Evolutionary conservation across 2,888 invertebrate genomes (phyloP), one percentile per base, ranked within the genome.

Genomic region (Diaperis boleti): DNA sequence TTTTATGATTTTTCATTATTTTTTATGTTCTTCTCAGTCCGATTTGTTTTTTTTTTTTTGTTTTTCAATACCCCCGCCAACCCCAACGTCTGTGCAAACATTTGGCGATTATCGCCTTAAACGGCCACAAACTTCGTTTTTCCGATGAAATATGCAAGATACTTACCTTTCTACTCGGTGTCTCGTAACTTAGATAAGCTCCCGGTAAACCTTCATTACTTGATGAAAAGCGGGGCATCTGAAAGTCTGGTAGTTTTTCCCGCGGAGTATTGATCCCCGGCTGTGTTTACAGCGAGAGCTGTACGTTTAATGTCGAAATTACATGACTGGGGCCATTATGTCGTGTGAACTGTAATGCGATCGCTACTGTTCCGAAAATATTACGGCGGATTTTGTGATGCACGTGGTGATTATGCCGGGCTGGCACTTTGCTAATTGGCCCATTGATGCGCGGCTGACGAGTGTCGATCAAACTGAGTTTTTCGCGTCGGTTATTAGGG

Each of bases 331-430:
- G 1, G 33, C 11, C 11, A 33, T 33, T 33, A 33, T 33, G 13
- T 33, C 33, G 33, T 33, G 11, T 33, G 33, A 33, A 33, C 33
- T 33, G 33, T 33, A 33, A 33, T 33, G 11, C 33, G 11, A 33
- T 33, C 33, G 33, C 33, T 33, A 11, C 33, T 33, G 11, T 33
- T 33, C 11, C 33, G 11, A 33, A 6, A 10, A 33, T 10, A n/a
- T 33, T 33, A 33, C 11, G 5, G 33, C 8, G 10, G 33, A n/a
- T 33, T 33, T 26, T 33, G 11, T 33, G 33, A 33, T n/a, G 11
- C 11, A 33, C n/a, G 11, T 5, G 13, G 8, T 11, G 33, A 33
- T 33, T 33, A 33, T 33, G 5, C 11, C 4, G 11, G 13, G 11
- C 11, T 11, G 1, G 11, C 33, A 33, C 33, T 33, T 2, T 33